A percentile compares a stretch with the other conserved stretches of the same genome.
These are phyloP conservation scores for Ctenomys sociabilis DNA, from an alignment of 2,113 vertebrate genomes.

Conservation along the genomic window DNA sequence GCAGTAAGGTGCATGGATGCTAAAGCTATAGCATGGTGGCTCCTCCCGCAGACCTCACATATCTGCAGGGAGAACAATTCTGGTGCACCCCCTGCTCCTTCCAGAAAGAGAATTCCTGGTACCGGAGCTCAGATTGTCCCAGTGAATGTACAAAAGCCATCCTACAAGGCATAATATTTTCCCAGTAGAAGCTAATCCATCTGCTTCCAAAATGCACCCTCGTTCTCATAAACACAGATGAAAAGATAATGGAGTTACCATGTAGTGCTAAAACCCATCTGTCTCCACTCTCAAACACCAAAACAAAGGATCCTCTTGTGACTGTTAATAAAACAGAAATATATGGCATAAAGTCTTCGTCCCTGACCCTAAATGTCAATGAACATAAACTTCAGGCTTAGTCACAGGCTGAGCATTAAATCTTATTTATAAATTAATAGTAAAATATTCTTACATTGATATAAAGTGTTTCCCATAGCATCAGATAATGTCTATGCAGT, in stretches of 20 bases:
- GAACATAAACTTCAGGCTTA: not conserved
- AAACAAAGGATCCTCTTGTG: not conserved
- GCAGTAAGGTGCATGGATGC: not conserved
- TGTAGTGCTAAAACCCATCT: not conserved
- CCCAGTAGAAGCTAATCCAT: not conserved
- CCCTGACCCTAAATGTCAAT: not conserved
- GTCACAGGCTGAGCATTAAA: not conserved
- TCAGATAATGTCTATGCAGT: not conserved
- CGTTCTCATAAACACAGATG: not conserved
- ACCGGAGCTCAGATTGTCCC: not conserved
- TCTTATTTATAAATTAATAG: not conserved
- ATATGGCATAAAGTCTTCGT: not conserved
- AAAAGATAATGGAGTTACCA: not conserved
- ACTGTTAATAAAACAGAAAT: not conserved
- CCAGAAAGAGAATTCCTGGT: not conserved
- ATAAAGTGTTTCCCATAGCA: not conserved
- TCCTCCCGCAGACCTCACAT: not conserved
- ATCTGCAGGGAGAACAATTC: not conserved
- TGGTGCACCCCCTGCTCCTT: not conserved
- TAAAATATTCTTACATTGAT: not conserved
- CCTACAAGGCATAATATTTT: not conserved
- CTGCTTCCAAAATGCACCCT: not conserved
- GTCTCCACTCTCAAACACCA: not conserved
- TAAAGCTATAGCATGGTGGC: too few species aligned
- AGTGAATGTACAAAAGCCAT: not conserved